Percentiles rank a stretch among this genome's conserved stretches.
Evolutionary conservation across 2,888 invertebrate genomes (phyloP).

Genomic region (Coleophora deauratella): DNA sequence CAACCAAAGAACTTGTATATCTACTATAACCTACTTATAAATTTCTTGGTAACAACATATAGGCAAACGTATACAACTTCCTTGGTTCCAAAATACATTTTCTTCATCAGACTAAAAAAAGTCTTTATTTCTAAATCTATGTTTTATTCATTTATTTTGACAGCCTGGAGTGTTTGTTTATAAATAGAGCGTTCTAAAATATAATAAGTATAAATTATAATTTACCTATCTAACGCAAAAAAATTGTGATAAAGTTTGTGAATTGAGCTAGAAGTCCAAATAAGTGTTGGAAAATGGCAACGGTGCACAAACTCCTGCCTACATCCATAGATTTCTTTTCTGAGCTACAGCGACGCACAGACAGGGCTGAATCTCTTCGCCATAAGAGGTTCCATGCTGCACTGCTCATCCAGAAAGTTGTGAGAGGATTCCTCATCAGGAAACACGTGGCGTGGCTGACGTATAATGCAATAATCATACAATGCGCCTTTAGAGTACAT

Average conservation of each 20-base stretch:
- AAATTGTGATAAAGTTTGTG: no score
- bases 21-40: no score
- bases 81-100: background rate
- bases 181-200: no score
- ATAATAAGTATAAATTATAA: no score
- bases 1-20: no score
- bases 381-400: slow-evolving; percentile 41
- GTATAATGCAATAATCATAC: slow-evolving; percentile 49
- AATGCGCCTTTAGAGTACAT: slow-evolving; percentile 52
- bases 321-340: slow-evolving; percentile 34
- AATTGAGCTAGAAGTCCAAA: no score
- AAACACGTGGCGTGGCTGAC: slow-evolving; percentile 52
- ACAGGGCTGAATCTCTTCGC: slow-evolving; percentile 38
- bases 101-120: background rate
- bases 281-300: slow-evolving; percentile 48
- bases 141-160: background rate
- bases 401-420: slow-evolving; percentile 42
- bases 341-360: slow-evolving; percentile 38
- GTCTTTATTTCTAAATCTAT: background rate
- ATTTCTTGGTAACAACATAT: no score
- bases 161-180: no score
- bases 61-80: no score
- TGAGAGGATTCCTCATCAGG: slow-evolving; percentile 48
- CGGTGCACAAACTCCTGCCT: slow-evolving; percentile 38
- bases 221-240: no score